Conservation (phyloP, 2,888 invertebrate species). For the Eupithecia pulchellata region DNA sequence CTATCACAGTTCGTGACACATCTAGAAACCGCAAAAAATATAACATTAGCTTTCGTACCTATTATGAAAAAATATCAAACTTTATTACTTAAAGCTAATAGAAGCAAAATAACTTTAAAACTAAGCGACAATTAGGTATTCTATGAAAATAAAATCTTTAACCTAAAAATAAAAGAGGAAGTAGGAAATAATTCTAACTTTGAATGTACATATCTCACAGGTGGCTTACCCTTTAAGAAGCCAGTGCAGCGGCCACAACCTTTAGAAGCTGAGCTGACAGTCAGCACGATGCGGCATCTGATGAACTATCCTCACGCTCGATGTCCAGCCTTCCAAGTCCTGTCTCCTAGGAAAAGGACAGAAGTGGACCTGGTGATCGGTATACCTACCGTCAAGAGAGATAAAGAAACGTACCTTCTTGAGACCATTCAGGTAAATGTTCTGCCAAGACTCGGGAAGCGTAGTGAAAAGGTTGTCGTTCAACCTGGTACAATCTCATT, state of each 20-base stretch:
- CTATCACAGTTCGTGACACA: too few species aligned
- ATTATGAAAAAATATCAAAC: too few species aligned
- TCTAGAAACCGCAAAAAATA: too few species aligned
- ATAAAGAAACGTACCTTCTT: slow-evolving; percentile 94
- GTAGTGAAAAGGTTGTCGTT: too few species aligned
- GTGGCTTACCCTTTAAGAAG: background rate
- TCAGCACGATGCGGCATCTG: slow-evolving; percentile 94
- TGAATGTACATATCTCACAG: background rate
- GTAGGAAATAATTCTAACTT: background rate
- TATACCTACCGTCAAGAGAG: slow-evolving; percentile 93
- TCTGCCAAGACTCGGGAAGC: background rate
- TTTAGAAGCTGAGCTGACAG: slow-evolving; percentile 65
- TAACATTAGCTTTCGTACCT: too few species aligned
- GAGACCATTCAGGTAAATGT: slow-evolving; percentile 87
- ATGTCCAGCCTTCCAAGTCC: slow-evolving; percentile 91
- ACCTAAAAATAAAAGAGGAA: too few species aligned
- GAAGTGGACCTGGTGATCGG: slow-evolving; percentile 93
- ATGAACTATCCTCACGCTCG: slow-evolving; percentile 90
- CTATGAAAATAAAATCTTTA: too few species aligned
- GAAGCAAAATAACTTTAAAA: too few species aligned
- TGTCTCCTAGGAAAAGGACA: slow-evolving; percentile 84
- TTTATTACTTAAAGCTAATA: too few species aligned
- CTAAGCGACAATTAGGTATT: too few species aligned
- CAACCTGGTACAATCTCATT: too few species aligned
- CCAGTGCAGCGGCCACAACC: slow-evolving; percentile 7